Evolutionary conservation across 1,140 invertebrate species (phyloP).

Genomic region (Cyphomyrmex costatus): DNA sequence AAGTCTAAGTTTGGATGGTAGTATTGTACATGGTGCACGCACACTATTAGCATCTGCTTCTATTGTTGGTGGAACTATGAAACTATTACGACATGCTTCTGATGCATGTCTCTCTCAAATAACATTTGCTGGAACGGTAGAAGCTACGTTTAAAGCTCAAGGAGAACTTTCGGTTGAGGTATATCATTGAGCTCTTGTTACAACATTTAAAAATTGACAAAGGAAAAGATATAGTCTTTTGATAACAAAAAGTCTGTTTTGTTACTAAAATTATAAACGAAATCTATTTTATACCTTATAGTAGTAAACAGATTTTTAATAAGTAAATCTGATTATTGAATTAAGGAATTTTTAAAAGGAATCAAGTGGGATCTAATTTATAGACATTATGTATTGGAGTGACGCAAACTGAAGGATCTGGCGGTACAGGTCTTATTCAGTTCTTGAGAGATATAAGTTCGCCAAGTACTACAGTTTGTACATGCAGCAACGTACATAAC

Average conservation of each 20-base stretch:
- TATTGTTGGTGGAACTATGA: conserved; percentile 87
- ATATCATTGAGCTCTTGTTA: conserved; percentile 64
- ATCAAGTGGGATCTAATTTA: conserved; percentile 80
- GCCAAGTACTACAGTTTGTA: conserved; percentile 70
- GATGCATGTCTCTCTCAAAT: conserved; percentile 90
- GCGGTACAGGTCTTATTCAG: conserved; percentile 83
- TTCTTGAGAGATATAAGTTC: conserved; percentile 85
- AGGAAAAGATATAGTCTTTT: not conserved
- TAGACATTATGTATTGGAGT: conserved; percentile 92
- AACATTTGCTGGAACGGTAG: conserved; percentile 91
- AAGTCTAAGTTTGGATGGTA: conserved; percentile 93
- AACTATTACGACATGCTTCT: conserved; percentile 85
- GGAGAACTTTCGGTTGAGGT: conserved; percentile 93
- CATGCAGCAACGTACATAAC: conserved; percentile 73
- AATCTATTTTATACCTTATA: conserved; percentile 1
- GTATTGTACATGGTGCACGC: conserved; percentile 90
- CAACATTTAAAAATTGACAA: not conserved
- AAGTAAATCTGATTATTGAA: conserved; percentile 22
- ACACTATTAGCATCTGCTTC: conserved; percentile 91
- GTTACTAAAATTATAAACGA: conserved; percentile 2
- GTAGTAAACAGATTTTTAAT: conserved; percentile 10
- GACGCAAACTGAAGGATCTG: conserved; percentile 89
- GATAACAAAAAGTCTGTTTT: not conserved
- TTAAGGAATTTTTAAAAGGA: conserved; percentile 54
- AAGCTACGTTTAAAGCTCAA: conserved; percentile 92